These are phyloP conservation scores for Lytechinus pictus DNA, from an alignment of 35 echinoderm and acorn worm species.

Conservation along the genomic window DNA sequence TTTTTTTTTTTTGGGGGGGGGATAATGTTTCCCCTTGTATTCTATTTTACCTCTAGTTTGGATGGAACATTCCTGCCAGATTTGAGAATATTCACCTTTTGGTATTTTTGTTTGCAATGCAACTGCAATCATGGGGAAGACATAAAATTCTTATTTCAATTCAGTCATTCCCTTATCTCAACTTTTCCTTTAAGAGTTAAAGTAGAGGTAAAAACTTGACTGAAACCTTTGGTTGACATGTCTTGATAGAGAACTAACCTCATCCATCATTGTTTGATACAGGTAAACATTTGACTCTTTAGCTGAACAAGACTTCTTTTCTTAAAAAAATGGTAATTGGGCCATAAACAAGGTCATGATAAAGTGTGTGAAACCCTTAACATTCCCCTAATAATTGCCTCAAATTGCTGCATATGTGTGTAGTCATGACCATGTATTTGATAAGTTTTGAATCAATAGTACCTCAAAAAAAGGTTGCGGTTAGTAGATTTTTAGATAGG, in stretches of 20 bases:
- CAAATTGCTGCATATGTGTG: neutral
- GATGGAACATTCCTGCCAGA: no score
- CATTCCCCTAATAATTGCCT: neutral
- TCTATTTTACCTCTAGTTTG: no score
- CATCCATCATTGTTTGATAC: constrained; percentile 1
- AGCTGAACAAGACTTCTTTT: neutral
- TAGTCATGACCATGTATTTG: neutral
- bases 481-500: neutral
- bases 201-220: neutral
- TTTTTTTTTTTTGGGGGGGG: no score
- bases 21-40: no score
- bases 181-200: neutral
- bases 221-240: neutral
- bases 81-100: no score
- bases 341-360: constrained; percentile 11
- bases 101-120: no score
- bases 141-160: no score
- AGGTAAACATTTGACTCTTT: neutral
- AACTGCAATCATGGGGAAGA: no score
- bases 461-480: neutral
- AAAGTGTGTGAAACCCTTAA: neutral
- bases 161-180: no score
- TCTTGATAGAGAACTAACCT: neutral
- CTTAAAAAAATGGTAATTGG: neutral
- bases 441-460: neutral